A percentile compares a stretch with the other conserved stretches of the same genome.
Evolutionary conservation across 2,113 vertebrate genomes (phyloP).

Genomic region (Psettodes erumei): DNA sequence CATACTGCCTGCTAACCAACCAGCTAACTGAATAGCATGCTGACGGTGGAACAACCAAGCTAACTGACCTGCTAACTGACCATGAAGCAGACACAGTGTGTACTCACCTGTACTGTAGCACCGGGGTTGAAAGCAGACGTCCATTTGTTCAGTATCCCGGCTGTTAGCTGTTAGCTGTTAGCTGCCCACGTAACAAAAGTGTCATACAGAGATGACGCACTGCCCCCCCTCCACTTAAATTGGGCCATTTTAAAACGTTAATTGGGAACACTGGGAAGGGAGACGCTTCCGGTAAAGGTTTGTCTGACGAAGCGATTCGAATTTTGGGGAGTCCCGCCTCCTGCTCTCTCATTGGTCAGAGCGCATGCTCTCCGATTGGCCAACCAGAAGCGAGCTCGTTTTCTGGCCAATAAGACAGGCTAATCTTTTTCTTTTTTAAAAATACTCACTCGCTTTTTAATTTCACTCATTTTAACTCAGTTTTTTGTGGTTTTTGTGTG

Average conservation of each 20-base stretch:
- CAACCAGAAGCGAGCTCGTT: not conserved
- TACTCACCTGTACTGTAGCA: constrained; percentile 1
- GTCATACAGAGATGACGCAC: no score
- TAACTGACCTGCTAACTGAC: not conserved
- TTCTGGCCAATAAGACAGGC: no score
- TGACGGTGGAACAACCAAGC: not conserved
- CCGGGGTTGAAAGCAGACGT: not conserved
- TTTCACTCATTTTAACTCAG: no score
- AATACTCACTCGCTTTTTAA: no score
- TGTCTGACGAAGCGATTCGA: not conserved
- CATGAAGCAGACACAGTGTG: not conserved
- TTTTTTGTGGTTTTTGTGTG: no score
- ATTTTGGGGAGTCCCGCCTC: not conserved
- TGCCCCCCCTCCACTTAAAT: no score
- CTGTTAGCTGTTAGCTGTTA: no score
- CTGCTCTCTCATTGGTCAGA: not conserved
- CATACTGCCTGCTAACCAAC: not conserved
- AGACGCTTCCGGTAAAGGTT: not conserved
- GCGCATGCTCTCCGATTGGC: not conserved
- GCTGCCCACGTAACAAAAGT: no score
- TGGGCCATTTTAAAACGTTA: not conserved
- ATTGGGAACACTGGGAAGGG: no score
- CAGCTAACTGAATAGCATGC: not conserved
- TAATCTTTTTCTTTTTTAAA: not conserved
- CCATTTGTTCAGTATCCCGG: not conserved